Percentiles rank a stretch among this genome's conserved stretches.
These are phyloP conservation scores for Leucophenga montana DNA, from an alignment of 2,888 invertebrate genomes.

Conservation along the genomic window DNA sequence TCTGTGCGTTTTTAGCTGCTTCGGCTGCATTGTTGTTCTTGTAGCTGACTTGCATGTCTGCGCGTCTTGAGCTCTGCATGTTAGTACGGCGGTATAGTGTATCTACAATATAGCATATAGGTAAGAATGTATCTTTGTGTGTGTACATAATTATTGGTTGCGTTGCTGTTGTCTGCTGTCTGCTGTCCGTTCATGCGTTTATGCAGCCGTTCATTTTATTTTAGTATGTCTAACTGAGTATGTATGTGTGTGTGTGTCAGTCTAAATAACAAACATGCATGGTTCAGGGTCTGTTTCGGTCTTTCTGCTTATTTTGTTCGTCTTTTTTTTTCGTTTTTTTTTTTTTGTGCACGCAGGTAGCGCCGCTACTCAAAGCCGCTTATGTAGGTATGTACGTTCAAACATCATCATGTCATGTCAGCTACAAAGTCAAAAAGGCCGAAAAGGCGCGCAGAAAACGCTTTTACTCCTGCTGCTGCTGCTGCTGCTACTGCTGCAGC, in stretches of 20 bases:
- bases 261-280: constrained; percentile 48
- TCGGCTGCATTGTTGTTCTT: constrained; percentile 29
- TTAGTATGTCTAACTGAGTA: neutral
- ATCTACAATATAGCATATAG: constrained; percentile 24
- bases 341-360: constrained; percentile 50
- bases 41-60: constrained; percentile 19
- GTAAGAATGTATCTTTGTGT: constrained; percentile 27
- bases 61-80: neutral
- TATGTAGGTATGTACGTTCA: constrained; percentile 14
- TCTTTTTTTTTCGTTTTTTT: neutral
- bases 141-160: constrained; percentile 53
- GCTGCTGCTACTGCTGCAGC: neutral
- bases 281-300: constrained; percentile 39
- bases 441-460: neutral
- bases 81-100: constrained; percentile 27
- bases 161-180: constrained; percentile 32
- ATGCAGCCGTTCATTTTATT: too few relatives aligned
- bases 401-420: neutral
- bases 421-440: constrained; percentile 12
- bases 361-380: constrained; percentile 30
- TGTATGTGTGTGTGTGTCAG: constrained; percentile 14
- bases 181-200: neutral
- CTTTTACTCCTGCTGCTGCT: too few relatives aligned
- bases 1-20: constrained; percentile 35
- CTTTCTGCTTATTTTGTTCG: neutral